Evolutionary conservation across 2,888 invertebrate species (phyloP).

Genomic region (Coecobrya sp.): DNA sequence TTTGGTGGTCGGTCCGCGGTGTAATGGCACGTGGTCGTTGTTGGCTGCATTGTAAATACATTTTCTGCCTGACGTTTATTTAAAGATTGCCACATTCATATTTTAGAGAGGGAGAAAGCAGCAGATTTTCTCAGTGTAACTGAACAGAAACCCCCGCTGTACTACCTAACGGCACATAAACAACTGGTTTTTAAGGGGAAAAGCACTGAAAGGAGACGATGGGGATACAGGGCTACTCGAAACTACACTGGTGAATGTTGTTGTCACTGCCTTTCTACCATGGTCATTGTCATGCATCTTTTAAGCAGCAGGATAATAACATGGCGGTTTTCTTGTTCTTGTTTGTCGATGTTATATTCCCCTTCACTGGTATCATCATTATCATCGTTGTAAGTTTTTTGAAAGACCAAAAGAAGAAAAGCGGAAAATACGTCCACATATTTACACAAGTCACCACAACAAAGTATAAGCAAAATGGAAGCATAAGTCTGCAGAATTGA

Average conservation of each 20-base stretch:
- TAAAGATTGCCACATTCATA: conserved; percentile 46
- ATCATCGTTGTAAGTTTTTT: neutral
- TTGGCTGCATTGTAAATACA: conserved; percentile 17
- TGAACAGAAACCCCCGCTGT: neutral
- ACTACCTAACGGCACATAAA: neutral
- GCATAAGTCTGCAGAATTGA: neutral
- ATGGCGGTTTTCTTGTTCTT: conserved; percentile 14
- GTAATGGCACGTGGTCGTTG: conserved; percentile 16
- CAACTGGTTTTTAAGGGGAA: neutral
- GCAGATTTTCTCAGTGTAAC: conserved; percentile 23
- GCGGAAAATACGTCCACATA: neutral
- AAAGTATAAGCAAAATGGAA: neutral
- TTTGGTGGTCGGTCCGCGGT: neutral
- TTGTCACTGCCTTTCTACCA: conserved; percentile 53
- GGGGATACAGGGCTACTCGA: neutral
- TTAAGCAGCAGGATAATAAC: conserved; percentile 64
- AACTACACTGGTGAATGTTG: conserved; percentile 4
- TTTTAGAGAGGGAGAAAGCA: conserved; percentile 12
- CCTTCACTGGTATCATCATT: neutral
- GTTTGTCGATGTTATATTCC: neutral
- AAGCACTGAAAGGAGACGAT: neutral
- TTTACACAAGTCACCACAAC: neutral
- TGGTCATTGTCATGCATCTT: conserved; percentile 72
- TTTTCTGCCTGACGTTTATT: conserved; percentile 9
- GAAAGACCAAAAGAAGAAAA: neutral